phyloP scores from a whole-genome alignment of 1,140 invertebrate species.

The Penaeus indicus region DNA sequence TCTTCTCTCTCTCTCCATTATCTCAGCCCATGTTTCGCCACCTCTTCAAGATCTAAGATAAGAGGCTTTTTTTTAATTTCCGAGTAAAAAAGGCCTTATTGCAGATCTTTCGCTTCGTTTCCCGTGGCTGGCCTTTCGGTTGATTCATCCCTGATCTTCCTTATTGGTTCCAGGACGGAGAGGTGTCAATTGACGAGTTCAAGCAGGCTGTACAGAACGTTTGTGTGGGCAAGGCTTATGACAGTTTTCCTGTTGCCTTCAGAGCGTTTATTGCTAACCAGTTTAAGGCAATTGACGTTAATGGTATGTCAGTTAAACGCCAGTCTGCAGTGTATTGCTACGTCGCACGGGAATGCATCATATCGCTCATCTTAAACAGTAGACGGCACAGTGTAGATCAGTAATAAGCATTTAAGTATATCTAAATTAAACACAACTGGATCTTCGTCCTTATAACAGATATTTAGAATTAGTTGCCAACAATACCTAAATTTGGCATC shows the following conservation, averaged over 20 bases:
- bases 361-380: neutral
- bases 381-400: neutral
- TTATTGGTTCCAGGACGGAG: constrained; percentile 76
- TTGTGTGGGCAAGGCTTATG: constrained; percentile 81
- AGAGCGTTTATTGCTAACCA: constrained; percentile 86
- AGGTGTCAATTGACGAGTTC: constrained; percentile 85
- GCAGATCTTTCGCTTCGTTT: neutral
- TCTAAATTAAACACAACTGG: constrained; percentile 10
- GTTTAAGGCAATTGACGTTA: constrained; percentile 84
- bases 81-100: neutral
- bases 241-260: constrained; percentile 77
- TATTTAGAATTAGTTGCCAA: constrained; percentile 33
- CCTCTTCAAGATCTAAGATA: neutral
- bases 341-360: neutral
- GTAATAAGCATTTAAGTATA: too few species aligned
- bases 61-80: neutral
- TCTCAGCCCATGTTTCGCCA: too few species aligned
- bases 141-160: constrained; percentile 36
- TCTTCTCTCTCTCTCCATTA: neutral
- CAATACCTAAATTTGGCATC: constrained; percentile 49
- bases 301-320: constrained; percentile 71
- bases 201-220: constrained; percentile 84
- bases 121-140: constrained; percentile 8
- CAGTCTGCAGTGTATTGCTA: neutral
- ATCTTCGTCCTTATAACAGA: too few species aligned